A percentile compares a stretch with the other conserved stretches of the same genome.
Evolutionary conservation across 2,888 invertebrate genomes (phyloP).

Genomic region (Eueremaeus valkanovi): DNA sequence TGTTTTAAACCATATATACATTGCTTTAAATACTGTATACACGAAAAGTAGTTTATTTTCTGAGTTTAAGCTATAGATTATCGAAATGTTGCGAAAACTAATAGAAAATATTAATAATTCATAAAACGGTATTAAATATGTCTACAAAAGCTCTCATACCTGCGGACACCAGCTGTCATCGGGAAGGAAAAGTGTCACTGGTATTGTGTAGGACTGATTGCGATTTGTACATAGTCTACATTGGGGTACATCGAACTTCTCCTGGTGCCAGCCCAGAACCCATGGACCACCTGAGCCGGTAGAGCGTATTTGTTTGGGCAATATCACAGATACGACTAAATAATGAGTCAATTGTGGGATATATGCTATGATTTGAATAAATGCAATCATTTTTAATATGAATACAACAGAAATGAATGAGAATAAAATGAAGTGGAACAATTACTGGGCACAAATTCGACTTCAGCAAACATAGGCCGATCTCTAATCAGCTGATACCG

Average conservation of each 20-base stretch:
- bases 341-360: constrained; percentile 21
- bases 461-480: constrained; percentile 31
- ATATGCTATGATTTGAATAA: constrained; percentile 3
- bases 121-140: neutral
- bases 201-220: constrained; percentile 37
- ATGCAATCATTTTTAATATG: neutral
- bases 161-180: constrained; percentile 39
- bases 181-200: constrained; percentile 27
- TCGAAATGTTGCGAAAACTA: neutral
- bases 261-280: constrained; percentile 38
- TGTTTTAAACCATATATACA: too few species aligned
- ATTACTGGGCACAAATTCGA: constrained; percentile 36
- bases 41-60: too few species aligned
- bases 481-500: constrained; percentile 21
- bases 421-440: too few species aligned
- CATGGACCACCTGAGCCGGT: constrained; percentile 35
- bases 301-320: constrained; percentile 32
- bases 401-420: neutral
- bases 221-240: constrained; percentile 33
- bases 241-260: neutral
- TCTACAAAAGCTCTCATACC: neutral
- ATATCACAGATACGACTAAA: constrained; percentile 24
- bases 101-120: neutral
- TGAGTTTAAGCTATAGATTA: neutral
- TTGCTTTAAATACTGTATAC: too few species aligned